These are phyloP conservation scores for Orthosia cruda DNA, from an alignment of 2,888 invertebrate species.

Conservation along the genomic window DNA sequence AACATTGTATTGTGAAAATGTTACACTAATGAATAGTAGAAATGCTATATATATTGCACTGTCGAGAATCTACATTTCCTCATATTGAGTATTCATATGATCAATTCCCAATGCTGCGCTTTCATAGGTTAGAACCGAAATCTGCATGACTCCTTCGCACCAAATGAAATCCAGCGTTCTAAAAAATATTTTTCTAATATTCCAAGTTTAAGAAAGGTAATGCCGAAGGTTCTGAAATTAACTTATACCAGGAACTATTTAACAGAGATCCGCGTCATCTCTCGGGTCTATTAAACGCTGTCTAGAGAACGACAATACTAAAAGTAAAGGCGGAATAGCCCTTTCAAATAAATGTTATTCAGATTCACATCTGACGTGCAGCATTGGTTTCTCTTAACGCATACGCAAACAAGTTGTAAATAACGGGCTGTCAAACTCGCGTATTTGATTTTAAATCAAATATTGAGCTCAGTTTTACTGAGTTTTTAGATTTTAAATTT, in stretches of 20 bases:
- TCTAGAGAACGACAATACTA: conserved; percentile 23
- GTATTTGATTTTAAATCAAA: conserved; percentile 59
- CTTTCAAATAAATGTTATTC: conserved; percentile 42
- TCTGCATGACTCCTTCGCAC: background rate
- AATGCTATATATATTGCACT: background rate
- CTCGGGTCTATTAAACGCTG: conserved; percentile 6
- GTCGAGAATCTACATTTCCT: background rate
- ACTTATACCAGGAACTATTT: background rate
- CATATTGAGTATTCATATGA: background rate
- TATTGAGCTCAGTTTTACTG: conserved; percentile 35
- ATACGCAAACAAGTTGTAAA: conserved; percentile 45
- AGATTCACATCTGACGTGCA: conserved; percentile 31
- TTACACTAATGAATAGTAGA: background rate
- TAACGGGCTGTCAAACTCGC: conserved; percentile 52
- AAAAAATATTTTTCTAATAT: background rate
- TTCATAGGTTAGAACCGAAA: background rate
- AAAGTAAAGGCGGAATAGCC: conserved; percentile 19
- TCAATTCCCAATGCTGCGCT: background rate
- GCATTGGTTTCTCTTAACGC: conserved; percentile 26
- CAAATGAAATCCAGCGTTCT: background rate
- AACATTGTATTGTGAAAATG: conserved; percentile 26
- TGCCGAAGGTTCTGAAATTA: conserved; percentile 1
- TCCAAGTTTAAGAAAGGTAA: background rate
- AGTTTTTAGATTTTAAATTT: conserved; percentile 34
- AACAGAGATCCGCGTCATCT: background rate